phyloP scores from a whole-genome alignment of 1,140 invertebrate genomes.

The Drosophila teissieri region DNA sequence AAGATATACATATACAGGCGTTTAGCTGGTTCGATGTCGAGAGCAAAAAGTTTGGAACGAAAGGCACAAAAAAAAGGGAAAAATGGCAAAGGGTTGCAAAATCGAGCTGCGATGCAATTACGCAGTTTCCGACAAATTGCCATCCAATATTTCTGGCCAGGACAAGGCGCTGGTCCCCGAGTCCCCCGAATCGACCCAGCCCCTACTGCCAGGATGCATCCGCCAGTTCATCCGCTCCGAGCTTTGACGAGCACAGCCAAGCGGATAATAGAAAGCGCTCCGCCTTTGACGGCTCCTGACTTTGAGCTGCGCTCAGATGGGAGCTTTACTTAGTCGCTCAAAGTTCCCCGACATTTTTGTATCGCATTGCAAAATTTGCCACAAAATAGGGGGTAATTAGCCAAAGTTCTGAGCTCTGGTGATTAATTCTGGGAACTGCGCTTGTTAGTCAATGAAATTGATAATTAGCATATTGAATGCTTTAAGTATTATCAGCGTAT shows the following conservation, averaged over 20 bases:
- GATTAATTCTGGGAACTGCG: slow-evolving; percentile 21
- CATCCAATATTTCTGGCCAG: slow-evolving; percentile 60
- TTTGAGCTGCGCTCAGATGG: slow-evolving; percentile 26
- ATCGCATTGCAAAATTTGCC: slow-evolving; percentile 31
- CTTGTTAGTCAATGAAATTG: slow-evolving; percentile 10
- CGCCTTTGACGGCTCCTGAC: slow-evolving; percentile 43
- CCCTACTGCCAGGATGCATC: slow-evolving; percentile 40
- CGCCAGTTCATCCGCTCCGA: slow-evolving; percentile 33
- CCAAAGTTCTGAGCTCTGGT: slow-evolving; percentile 32
- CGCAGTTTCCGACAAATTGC: slow-evolving; percentile 65
- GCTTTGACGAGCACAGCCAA: slow-evolving; percentile 54
- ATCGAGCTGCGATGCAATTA: slow-evolving; percentile 76
- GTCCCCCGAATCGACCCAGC: too few species aligned
- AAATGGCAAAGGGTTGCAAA: slow-evolving; percentile 44
- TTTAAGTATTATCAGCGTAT: background rate
- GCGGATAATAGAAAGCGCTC: slow-evolving; percentile 54
- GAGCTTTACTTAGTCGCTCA: slow-evolving; percentile 12
- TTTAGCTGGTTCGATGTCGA: slow-evolving; percentile 27
- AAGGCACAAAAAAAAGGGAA: background rate
- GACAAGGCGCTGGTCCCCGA: slow-evolving; percentile 25
- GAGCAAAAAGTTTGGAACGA: slow-evolving; percentile 2
- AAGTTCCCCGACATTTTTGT: slow-evolving; percentile 38
- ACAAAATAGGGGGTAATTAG: slow-evolving; percentile 42
- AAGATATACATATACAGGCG: slow-evolving; percentile 16
- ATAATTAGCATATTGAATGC: slow-evolving; percentile 16